Conservation (phyloP, 1,140 invertebrate species). For the Trissolcus basalis region DNA sequence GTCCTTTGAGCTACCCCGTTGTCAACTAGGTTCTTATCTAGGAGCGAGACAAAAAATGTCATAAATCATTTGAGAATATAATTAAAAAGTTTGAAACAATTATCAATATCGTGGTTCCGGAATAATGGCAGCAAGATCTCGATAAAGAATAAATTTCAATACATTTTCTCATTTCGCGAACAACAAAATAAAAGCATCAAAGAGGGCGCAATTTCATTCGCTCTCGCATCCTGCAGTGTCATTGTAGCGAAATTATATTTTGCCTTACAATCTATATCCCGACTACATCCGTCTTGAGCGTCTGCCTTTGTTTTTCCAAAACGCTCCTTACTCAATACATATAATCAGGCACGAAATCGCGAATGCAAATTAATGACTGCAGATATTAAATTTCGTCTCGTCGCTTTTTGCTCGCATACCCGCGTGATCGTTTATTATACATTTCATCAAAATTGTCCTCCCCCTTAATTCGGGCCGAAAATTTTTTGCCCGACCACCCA, state of each 20-base stretch:
- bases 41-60: not conserved
- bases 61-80: constrained; percentile 30
- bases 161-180: constrained; percentile 51
- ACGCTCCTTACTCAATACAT: constrained; percentile 36
- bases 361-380: constrained; percentile 49
- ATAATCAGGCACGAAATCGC: constrained; percentile 51
- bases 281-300: constrained; percentile 39
- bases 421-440: constrained; percentile 43
- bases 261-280: constrained; percentile 35
- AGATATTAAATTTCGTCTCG: constrained; percentile 43
- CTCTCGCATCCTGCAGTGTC: constrained; percentile 47
- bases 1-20: not conserved
- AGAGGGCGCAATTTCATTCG: constrained; percentile 42
- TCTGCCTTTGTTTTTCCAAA: constrained; percentile 51
- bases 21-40: not conserved
- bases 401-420: constrained; percentile 18
- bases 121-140: constrained; percentile 34
- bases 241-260: constrained; percentile 53
- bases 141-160: constrained; percentile 50
- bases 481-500: constrained; percentile 56
- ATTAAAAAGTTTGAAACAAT: constrained; percentile 52
- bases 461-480: constrained; percentile 21
- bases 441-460: constrained; percentile 52
- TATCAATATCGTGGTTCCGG: constrained; percentile 26
- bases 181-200: constrained; percentile 42